Evolutionary conservation across 2,113 vertebrate genomes (phyloP).

Genomic region (Podarcis cretensis): DNA sequence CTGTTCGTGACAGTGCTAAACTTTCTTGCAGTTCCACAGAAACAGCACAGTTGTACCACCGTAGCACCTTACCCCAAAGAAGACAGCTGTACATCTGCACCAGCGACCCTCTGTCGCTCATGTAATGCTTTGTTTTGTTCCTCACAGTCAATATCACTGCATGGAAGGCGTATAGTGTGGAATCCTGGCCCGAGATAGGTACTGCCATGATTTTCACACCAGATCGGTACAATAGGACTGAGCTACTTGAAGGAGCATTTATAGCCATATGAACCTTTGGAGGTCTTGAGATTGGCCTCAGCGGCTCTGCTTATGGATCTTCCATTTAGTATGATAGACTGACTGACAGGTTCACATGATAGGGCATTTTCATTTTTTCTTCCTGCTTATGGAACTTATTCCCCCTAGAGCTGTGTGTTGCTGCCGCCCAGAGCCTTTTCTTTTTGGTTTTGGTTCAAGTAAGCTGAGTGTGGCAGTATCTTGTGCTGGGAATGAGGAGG

Average conservation of each 20-base stretch:
- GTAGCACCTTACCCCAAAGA: not conserved
- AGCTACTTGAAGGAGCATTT: not conserved
- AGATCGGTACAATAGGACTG: no score
- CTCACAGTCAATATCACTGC: not conserved
- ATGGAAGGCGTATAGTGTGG: not conserved
- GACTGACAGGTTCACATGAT: no score
- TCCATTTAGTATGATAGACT: no score
- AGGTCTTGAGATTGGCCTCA: not conserved
- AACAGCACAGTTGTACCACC: not conserved
- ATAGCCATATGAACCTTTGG: not conserved
- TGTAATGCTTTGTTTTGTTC: not conserved
- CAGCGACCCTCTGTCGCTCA: not conserved
- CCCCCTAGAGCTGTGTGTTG: no score
- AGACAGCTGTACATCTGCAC: not conserved
- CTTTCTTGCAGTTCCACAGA: accelerated
- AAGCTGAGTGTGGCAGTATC: no score
- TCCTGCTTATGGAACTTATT: no score
- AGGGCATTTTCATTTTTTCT: no score
- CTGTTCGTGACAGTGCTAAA: not conserved
- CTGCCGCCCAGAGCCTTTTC: no score
- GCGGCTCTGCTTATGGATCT: no score
- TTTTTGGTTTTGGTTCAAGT: no score
- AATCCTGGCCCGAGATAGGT: not conserved
- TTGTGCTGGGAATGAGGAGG: no score
- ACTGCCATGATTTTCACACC: not conserved